Evolutionary conservation across 2,888 invertebrate genomes (phyloP).

Genomic region (Rhagium mordax): DNA sequence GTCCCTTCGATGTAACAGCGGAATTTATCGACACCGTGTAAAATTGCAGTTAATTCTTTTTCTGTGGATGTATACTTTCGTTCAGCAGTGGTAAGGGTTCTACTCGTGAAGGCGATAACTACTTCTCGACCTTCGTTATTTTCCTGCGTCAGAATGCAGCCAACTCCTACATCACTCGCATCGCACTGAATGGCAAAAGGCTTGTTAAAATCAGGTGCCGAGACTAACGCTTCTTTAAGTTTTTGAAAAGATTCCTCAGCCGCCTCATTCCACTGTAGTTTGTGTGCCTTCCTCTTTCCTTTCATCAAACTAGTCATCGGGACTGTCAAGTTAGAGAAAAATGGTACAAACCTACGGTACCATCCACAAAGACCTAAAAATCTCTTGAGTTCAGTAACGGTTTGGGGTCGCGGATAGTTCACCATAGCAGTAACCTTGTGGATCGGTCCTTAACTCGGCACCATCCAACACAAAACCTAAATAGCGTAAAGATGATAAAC

Average conservation of each 20-base stretch:
- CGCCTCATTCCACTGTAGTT: neutral
- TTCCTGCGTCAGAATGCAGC: neutral
- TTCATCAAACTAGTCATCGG: neutral
- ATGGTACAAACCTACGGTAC: too few species aligned
- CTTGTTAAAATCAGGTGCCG: neutral
- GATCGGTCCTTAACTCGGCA: too few species aligned
- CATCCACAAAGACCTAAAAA: too few species aligned
- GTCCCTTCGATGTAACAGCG: neutral
- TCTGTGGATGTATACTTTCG: neutral
- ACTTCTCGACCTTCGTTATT: neutral
- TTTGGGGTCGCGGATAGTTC: too few species aligned
- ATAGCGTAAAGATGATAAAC: too few species aligned
- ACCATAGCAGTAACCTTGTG: too few species aligned
- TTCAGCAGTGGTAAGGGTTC: neutral
- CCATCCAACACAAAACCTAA: too few species aligned
- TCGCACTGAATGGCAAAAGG: neutral
- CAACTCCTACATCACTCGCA: too few species aligned
- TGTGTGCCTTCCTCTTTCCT: neutral
- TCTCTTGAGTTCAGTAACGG: too few species aligned
- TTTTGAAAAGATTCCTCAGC: neutral
- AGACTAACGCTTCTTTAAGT: neutral
- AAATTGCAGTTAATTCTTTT: neutral
- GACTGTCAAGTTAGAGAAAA: neutral
- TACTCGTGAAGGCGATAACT: neutral
- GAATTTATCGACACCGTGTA: neutral